These are phyloP conservation scores for Epizoanthus illoricatus DNA, from an alignment of 92 coral and sea anemone species.

Conservation along the genomic window DNA sequence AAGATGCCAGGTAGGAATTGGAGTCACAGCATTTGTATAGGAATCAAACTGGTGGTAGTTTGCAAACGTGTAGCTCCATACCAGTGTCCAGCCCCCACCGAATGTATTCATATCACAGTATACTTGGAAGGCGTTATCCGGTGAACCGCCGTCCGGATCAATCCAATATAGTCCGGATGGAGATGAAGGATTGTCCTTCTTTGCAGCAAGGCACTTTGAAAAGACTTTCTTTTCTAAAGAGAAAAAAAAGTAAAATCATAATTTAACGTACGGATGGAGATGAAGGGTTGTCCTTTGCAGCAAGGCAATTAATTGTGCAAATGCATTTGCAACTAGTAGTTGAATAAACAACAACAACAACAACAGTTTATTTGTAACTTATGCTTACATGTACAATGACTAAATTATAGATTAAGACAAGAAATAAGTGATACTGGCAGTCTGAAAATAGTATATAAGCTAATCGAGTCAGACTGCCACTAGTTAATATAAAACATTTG, in stretches of 20 bases:
- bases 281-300: no score
- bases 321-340: no score
- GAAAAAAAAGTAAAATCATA: neutral
- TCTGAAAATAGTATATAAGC: no score
- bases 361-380: no score
- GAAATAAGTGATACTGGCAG: no score
- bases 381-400: no score
- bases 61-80: slow-evolving; percentile 58
- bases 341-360: no score
- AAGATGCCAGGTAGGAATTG: slow-evolving; percentile 65
- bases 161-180: slow-evolving; percentile 64
- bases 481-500: no score
- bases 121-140: slow-evolving; percentile 44
- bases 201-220: neutral
- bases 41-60: slow-evolving; percentile 43
- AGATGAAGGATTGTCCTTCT: slow-evolving; percentile 17
- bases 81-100: slow-evolving; percentile 69
- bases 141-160: slow-evolving; percentile 40
- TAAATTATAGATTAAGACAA: no score
- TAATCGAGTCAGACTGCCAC: no score
- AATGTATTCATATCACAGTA: slow-evolving; percentile 61
- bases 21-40: slow-evolving; percentile 66
- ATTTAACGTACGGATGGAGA: neutral
- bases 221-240: neutral
- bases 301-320: no score